A percentile compares a stretch with the other conserved stretches of the same genome.
phyloP scores from a whole-genome alignment of 2,113 vertebrate species.

The Plotosus lineatus region DNA sequence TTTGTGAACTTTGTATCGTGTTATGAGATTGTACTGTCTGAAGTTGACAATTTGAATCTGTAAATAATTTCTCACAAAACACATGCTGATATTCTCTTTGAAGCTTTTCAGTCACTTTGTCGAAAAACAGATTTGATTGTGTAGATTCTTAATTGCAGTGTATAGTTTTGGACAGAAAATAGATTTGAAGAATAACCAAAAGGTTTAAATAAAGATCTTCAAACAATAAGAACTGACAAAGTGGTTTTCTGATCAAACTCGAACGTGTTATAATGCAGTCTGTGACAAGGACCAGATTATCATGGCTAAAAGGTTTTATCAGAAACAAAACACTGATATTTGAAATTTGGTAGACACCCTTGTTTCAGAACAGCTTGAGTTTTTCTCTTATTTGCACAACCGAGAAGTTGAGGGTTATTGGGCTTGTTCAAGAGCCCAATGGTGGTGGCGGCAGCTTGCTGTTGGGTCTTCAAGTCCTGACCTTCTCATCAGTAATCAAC shows the following conservation, averaged over 20 bases:
- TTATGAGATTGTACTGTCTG: conserved; percentile 67
- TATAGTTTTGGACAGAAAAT: conserved; percentile 40
- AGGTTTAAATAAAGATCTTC: conserved; percentile 33
- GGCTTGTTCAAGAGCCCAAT: no score
- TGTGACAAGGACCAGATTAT: no score
- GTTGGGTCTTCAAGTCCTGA: no score
- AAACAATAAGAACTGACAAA: neutral
- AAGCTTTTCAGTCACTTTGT: conserved; percentile 37
- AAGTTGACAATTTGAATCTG: conserved; percentile 64
- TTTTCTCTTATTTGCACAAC: no score
- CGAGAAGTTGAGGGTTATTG: no score
- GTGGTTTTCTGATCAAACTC: neutral
- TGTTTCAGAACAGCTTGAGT: no score
- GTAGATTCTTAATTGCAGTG: conserved; percentile 30
- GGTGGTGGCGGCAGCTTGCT: no score
- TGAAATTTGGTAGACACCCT: no score
- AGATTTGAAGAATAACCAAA: conserved; percentile 19
- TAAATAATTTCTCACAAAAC: conserved; percentile 70
- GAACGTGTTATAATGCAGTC: neutral
- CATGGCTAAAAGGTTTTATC: no score
- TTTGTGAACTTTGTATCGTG: conserved; percentile 75
- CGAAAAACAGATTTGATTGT: neutral
- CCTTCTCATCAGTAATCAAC: no score
- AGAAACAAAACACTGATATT: no score
- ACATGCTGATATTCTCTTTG: conserved; percentile 57